Evolutionary conservation across 2,888 invertebrate genomes (phyloP), one percentile per base, ranked within the genome.

Genomic region (Drosophila barbarae): DNA sequence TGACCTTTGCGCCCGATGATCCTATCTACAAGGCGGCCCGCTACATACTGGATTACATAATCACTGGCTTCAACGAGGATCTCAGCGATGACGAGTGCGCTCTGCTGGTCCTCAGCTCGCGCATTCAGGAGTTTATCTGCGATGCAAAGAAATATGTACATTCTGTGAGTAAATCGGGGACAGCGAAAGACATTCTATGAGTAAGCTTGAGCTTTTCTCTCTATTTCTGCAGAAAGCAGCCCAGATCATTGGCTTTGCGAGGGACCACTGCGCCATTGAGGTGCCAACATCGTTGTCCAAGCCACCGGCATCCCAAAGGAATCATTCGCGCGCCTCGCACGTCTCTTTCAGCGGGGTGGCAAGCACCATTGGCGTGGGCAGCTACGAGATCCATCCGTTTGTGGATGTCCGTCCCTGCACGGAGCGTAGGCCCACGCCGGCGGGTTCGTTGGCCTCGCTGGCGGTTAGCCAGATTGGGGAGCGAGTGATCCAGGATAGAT

Each of bases 11-110:
- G 2, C 52, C 69, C 4, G 77, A 82, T 13, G 85, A 87, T 70
- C 85, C 85, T 23, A 88, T 88, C 36, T 88, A 86, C 47, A 87
- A 87, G 68, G 86, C 87, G 4, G 90, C 89, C 0, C 85, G 87
- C 34, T 88, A 85, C 30, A 89, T 89, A 23, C 69, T 86, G 15
- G 78, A 86, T 41, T 73, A 84, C n/a, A 86, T 89, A 47, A 53
- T 89, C 3, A 69, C 69, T 0, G 85, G 81, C 5, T 87, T 87
- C 38, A 60, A 81, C 21, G 74, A 74, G n/a, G 89, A 88, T 57
- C 64, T 88, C n/a, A 85, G 87, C 32, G 66, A 69, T 0, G 84
- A 89, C 56, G 56, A 66, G 12, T 67, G 76, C n/a, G 72, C 82
- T 3, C 46, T 69, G 32, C 50, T 53, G 13, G 68, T 73, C 1